Evolutionary conservation across 1,140 invertebrate species (phyloP), one percentile per base, ranked within the genome.

Genomic region (Drosophila nebulosa): DNA sequence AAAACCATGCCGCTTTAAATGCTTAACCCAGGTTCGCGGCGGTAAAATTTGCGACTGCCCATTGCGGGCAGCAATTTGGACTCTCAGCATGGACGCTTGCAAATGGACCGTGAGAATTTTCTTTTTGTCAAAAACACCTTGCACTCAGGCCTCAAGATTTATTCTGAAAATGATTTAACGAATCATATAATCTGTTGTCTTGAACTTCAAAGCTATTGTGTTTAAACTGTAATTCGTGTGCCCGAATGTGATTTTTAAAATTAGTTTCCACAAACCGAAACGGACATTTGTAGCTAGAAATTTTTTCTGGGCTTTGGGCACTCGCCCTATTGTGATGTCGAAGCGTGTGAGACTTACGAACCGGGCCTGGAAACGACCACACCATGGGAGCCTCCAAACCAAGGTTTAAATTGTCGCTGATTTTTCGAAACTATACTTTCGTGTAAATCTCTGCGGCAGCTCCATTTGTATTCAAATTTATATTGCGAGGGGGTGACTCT

Each of bases 1-100:
- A 10, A 90, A 72, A 0, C 89, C 86, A 35, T 91, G 90, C 0
- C 86, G 74, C 27, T 79, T 89, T 1, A 91, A 52, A 59, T 91
- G 90, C 36, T 85, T 81, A 0, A 90, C n/a, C 74, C 18, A 91
- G 50, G 53, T 93, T 93, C 92, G 27, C 90, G 92, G 2, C 92
- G 91, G 55, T 92, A 92, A 55, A 93, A 94, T 73, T 93, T 93
- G 59, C 92, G 93, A n/a, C 91, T 91, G 56, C 93, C 51, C 92
- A 90, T 35, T 92, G 91, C 93, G 53, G 83, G 84, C 24, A 88
- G 76, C 0, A 88, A 64, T 10, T 88, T 88, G 0, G 92, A 93
- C 39, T 92, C 90, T 91, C 86, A 0, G 91, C 86, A 71, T 92
- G 91, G 35, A 93, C 93, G 57, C 91, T 90, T 92, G 92, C 24